Evolutionary conservation across 2,888 invertebrate species (phyloP).

Genomic region (Leptopilina syphax): DNA sequence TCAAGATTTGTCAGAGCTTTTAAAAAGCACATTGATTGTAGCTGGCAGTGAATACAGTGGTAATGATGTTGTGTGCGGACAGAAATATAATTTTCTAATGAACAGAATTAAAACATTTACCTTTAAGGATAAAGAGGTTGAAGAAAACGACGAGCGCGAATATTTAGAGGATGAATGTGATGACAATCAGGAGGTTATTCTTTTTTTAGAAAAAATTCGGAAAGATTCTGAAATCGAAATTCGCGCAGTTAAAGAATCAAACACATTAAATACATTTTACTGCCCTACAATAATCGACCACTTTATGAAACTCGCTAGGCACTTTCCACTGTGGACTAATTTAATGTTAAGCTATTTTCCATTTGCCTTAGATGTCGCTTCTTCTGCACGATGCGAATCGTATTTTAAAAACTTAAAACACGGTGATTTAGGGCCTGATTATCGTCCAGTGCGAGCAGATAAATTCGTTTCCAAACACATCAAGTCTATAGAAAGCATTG

Average conservation of each 20-base stretch:
- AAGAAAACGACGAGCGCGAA: too few species aligned
- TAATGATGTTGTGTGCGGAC: conserved; percentile 13
- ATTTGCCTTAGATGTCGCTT: conserved; percentile 30
- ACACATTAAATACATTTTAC: neutral
- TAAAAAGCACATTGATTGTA: conserved; percentile 24
- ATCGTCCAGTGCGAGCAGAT: conserved; percentile 39
- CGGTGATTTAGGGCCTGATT: conserved; percentile 13
- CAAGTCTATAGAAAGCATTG: too few species aligned
- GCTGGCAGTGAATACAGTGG: conserved; percentile 40
- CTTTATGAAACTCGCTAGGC: neutral
- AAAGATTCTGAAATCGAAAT: neutral
- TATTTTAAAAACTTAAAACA: conserved; percentile 41
- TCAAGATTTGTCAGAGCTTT: conserved; percentile 20
- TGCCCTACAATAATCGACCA: neutral
- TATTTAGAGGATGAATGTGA: neutral
- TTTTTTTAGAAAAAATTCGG: neutral
- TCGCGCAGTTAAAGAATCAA: neutral
- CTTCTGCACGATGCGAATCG: conserved; percentile 42
- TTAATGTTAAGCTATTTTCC: conserved; percentile 43
- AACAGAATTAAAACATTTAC: neutral
- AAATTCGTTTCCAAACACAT: conserved; percentile 50
- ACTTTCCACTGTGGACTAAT: conserved; percentile 35
- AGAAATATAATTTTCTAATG: neutral
- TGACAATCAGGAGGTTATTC: neutral
- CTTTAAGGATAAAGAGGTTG: neutral